Conservation (phyloP, 1,140 invertebrate genomes). For the Atta cephalotes region DNA sequence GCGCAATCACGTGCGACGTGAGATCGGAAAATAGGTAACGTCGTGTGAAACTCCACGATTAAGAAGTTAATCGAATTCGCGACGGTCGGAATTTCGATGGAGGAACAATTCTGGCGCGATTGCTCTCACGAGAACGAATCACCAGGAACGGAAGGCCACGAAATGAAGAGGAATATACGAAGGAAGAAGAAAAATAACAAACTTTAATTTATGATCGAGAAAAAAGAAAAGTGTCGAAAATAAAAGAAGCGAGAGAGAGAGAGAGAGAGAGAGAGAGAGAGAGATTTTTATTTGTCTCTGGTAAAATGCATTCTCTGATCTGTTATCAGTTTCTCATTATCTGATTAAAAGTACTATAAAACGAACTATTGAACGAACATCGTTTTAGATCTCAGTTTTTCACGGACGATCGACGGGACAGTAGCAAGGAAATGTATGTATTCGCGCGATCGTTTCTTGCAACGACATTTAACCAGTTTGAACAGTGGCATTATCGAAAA, state of each 20-base stretch:
- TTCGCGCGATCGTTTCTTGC: slow-evolving; percentile 10
- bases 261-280: background rate
- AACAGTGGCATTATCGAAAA: slow-evolving; percentile 36
- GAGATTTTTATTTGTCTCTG: background rate
- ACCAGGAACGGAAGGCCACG: slow-evolving; percentile 16
- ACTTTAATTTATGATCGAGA: slow-evolving; percentile 17
- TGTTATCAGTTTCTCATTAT: slow-evolving; percentile 52
- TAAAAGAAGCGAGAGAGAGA: slow-evolving; percentile 1
- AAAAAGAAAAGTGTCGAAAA: background rate
- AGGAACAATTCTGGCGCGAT: slow-evolving; percentile 49
- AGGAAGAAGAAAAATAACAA: slow-evolving; percentile 36
- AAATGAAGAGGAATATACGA: slow-evolving; percentile 21
- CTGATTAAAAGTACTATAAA: slow-evolving; percentile 11
- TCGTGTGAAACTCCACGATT: slow-evolving; percentile 26
- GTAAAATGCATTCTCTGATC: slow-evolving; percentile 45
- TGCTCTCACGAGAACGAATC: slow-evolving; percentile 57
- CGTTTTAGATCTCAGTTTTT: slow-evolving; percentile 18
- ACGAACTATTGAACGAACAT: slow-evolving; percentile 11
- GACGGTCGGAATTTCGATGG: slow-evolving; percentile 58
- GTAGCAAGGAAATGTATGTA: background rate
- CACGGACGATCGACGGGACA: background rate
- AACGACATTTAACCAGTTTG: slow-evolving; percentile 9
- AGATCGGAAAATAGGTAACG: slow-evolving; percentile 44
- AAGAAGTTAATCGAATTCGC: slow-evolving; percentile 63
- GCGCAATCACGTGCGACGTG: slow-evolving; percentile 46